Percentiles rank a stretch among this genome's conserved stretches.
phyloP scores from a whole-genome alignment of 2,888 invertebrate genomes.

The Atherix ibis region DNA sequence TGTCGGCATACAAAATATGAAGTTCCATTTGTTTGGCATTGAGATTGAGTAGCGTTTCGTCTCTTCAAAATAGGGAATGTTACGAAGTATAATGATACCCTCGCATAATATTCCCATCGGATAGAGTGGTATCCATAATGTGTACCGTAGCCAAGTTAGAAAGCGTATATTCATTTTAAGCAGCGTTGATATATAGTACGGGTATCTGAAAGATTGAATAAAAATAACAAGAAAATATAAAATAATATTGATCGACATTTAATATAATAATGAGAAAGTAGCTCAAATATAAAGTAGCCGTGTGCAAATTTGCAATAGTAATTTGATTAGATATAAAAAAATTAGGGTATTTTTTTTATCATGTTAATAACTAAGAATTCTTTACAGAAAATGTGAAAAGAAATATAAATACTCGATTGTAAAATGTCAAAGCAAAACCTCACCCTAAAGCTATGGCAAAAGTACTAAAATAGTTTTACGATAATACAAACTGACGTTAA shows the following conservation, averaged over 20 bases:
- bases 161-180: conserved; percentile 55
- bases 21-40: conserved; percentile 74
- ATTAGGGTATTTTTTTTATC: too few species aligned
- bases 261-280: too few species aligned
- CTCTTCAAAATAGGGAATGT: conserved; percentile 81
- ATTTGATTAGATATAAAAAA: too few species aligned
- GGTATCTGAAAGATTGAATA: conserved; percentile 49
- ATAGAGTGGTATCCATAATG: conserved; percentile 85
- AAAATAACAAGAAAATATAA: conserved; percentile 7
- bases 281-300: too few species aligned
- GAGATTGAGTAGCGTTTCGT: conserved; percentile 56
- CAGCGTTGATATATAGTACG: conserved; percentile 74
- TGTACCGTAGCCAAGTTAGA: conserved; percentile 85
- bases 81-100: conserved; percentile 61
- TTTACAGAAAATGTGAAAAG: too few species aligned
- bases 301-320: too few species aligned
- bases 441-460: too few species aligned
- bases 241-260: neutral
- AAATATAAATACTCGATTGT: too few species aligned
- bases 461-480: too few species aligned
- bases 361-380: too few species aligned
- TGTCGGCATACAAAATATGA: conserved; percentile 71
- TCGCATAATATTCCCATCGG: conserved; percentile 82
- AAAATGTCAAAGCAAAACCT: too few species aligned
- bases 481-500: too few species aligned